Evolutionary conservation across 2,113 vertebrate genomes (phyloP), one percentile per base, ranked within the genome.

Genomic region (Chloebia gouldiae): DNA sequence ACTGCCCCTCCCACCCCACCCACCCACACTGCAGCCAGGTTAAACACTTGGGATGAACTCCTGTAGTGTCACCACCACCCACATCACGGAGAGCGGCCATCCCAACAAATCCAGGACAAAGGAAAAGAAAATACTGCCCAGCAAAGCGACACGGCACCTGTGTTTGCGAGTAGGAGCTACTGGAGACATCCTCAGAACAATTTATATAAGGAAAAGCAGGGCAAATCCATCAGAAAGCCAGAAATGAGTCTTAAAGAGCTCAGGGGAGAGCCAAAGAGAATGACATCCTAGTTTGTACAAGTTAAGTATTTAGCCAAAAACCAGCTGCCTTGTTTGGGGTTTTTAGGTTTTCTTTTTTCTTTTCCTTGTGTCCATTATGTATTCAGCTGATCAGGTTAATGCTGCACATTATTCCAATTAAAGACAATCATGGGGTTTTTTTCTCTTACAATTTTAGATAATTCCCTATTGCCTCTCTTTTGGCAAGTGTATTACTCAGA

Each of bases 401-500:
- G 78, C 68, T 92, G 83, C 90, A 64, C 30, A 70, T 64, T 20
- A 56, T 45, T 86, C 77, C 89, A 94, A 90, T 75, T 88, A 92
- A 91, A 87, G 87, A 81, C 88, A 90, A 92, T 71, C 60, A 89
- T 77, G 50, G 40, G 6, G 14, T 33, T 72, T 42, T 25, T 53
- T 50, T 33, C 7, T 39, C 51, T 57, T 44, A 11, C 47, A 83
- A 86, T 88, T 94, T 81, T 65, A 37, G 49, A 11, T 95, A 68
- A 68, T 81, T 75, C 90, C 65, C 33, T 47, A 69, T 22, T 79
- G 86, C 85, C 92, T 61, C 64, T 63, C 69, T 97, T 96, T 95
- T 96, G 96, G 96, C 97, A 96, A 90, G 42, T 13, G 6, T 88
- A 33, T 71, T 66, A 88, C 95, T 93, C 60, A 95, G 76, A 97